Base-by-base conservation (phyloP, 2,797 vertebrate genomes). In the Clarias laeviceps region DNA sequence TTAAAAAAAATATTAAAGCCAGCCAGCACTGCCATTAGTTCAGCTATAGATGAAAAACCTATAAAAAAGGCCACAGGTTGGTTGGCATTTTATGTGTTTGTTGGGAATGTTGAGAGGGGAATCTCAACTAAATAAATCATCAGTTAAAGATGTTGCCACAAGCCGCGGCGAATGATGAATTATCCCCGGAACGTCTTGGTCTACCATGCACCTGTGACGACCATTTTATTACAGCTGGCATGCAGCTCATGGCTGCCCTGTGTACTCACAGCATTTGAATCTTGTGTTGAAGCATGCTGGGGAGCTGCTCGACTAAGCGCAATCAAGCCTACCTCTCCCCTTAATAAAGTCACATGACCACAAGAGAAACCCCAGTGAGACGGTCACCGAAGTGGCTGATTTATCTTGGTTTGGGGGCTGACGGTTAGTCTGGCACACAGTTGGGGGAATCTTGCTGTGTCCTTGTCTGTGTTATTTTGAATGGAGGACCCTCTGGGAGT, bases 161-260 rank as follows among this genome's bases (percentile, higher is more conserved):
- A 93, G 90, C 91, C 88, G 79, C 84, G 85, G 87, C 73, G 76
- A 82, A 83, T 90, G 92, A 93, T 90, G 90, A 92, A 92, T 92
- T 86, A 92, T 80, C 87, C 87, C 89, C 85, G 70, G 90, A 17
- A 18, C 84, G 86, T 90, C 90, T 85, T 89, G 87, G 87, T 54
- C 88, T 93, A 87, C 89, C 87, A 73, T 88, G 90, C 89, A 92
- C 90, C 82, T 74, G 88, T 90, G 86, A 89, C 89, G 76, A 93
- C 89, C 93, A 92, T 94, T 92, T 94, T 92, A 90, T 57, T 84
- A 85, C 88, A 90, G 90, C 86, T 82, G 78, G 88, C 62, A 78
- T 64, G 32, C 73, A 24, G 54, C 83, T 81, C 89, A 83, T 88
- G 85, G 86, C 82, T 80, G 84, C 79, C 85, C 73, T 22, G 59